phyloP scores from a whole-genome alignment of 1,140 invertebrate genomes.

The Drosophila lacteicornis region DNA sequence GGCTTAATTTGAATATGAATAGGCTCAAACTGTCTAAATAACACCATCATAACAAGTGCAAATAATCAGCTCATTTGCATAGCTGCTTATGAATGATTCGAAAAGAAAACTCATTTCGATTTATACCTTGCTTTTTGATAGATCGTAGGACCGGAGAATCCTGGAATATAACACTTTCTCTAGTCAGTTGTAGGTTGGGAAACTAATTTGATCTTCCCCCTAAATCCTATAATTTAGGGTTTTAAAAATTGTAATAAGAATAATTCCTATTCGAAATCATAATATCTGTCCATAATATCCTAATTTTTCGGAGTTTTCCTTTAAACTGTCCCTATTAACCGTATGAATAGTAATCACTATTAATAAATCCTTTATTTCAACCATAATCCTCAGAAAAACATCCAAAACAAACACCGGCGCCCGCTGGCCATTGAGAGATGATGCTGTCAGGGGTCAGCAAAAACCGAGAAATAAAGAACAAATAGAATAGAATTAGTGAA shows the following conservation, averaged over 20 bases:
- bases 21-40: conserved; percentile 41
- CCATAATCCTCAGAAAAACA: neutral
- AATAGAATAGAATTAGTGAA: conserved; percentile 5
- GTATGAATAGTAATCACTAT: neutral
- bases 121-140: neutral
- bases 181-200: no score
- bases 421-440: neutral
- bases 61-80: conserved; percentile 34
- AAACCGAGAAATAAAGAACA: conserved; percentile 3
- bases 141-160: no score
- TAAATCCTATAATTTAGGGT: no score
- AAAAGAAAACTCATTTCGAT: conserved; percentile 9
- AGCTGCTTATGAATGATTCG: conserved; percentile 34
- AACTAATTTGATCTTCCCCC: no score
- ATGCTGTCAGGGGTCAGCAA: conserved; percentile 7
- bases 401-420: conserved; percentile 10
- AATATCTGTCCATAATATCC: no score
- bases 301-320: no score
- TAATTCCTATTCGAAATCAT: no score
- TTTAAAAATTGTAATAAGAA: no score
- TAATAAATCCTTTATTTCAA: neutral
- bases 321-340: neutral
- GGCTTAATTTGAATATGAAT: conserved; percentile 52
- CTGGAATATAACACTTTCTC: no score
- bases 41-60: conserved; percentile 42